phyloP scores from a whole-genome alignment of 2,797 vertebrate species.

The Anomalospiza imberbis region DNA sequence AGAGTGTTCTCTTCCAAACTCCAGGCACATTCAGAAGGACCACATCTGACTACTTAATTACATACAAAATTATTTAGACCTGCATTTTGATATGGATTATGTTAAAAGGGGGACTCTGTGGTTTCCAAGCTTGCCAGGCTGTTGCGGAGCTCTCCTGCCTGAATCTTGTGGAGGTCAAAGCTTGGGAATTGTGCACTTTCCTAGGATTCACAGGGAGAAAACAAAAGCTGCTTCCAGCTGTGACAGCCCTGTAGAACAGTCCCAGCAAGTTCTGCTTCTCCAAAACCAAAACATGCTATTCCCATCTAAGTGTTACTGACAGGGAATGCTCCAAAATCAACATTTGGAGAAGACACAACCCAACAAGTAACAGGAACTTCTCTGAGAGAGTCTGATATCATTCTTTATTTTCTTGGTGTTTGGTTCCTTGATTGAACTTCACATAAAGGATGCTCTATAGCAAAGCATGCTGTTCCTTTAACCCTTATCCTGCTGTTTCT shows the following conservation, averaged over 20 bases:
- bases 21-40: neutral
- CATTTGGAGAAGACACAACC: neutral
- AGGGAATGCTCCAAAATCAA: neutral
- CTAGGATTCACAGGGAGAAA: neutral
- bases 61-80: neutral
- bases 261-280: neutral
- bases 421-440: neutral
- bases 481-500: neutral
- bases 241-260: neutral
- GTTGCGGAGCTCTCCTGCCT: neutral
- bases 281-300: neutral
- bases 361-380: neutral
- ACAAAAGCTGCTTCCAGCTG: neutral
- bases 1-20: neutral
- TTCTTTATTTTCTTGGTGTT: neutral
- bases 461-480: neutral
- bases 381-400: neutral
- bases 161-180: neutral
- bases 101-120: neutral
- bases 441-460: neutral
- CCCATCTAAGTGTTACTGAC: neutral
- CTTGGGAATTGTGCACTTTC: fast-evolving
- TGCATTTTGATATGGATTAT: neutral
- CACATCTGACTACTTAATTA: neutral
- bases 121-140: neutral